These are phyloP conservation scores for Anas platyrhynchos DNA, from an alignment of 2,113 vertebrate species.

Conservation along the genomic window DNA sequence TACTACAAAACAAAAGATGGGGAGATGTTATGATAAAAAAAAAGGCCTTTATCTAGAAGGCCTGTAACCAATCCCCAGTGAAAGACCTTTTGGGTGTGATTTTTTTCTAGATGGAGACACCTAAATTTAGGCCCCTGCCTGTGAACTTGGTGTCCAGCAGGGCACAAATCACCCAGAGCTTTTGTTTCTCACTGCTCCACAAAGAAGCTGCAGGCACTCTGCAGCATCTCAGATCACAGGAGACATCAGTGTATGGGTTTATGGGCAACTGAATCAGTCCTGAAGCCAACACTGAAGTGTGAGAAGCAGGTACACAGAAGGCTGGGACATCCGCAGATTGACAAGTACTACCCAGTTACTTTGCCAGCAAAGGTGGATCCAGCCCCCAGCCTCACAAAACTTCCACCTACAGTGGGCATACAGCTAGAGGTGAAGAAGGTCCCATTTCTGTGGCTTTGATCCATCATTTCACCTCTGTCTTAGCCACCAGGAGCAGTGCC, in stretches of 20 bases:
- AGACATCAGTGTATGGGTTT: not conserved
- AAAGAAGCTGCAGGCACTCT: not conserved
- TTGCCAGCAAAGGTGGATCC: accelerated
- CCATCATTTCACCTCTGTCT: not conserved
- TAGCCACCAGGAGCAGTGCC: not conserved
- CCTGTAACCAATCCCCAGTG: not conserved
- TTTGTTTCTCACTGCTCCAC: not conserved
- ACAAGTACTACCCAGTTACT: not conserved
- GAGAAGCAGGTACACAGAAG: not conserved
- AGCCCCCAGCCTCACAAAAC: not conserved
- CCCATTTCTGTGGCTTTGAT: not conserved
- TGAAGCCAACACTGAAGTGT: not conserved
- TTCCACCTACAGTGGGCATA: not conserved
- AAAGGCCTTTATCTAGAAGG: not conserved
- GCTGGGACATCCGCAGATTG: not conserved
- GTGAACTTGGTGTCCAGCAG: not conserved
- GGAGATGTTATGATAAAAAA: not conserved
- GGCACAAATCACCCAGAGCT: not conserved
- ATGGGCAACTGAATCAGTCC: not conserved
- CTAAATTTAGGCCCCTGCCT: not conserved
- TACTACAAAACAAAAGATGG: not conserved
- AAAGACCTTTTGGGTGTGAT: not conserved
- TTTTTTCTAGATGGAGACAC: not conserved
- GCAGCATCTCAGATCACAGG: not conserved
- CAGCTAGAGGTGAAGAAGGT: not conserved